These are phyloP conservation scores for Merluccius polli DNA, from an alignment of 2,797 vertebrate species.

Conservation along the genomic window DNA sequence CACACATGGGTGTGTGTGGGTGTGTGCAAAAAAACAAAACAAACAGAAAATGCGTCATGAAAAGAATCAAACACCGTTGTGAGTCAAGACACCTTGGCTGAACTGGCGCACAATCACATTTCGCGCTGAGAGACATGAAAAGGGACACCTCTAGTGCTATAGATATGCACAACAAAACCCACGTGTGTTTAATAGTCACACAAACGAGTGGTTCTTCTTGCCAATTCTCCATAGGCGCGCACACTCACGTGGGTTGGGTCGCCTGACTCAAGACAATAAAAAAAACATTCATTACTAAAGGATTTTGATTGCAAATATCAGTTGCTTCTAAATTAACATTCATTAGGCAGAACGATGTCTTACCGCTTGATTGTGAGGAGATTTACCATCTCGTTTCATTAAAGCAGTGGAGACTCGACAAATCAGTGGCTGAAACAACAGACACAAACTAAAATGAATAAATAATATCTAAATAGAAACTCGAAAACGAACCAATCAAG, in stretches of 20 bases:
- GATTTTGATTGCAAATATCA: not conserved
- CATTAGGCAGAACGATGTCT: not conserved
- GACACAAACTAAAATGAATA: not conserved
- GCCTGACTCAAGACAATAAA: not conserved
- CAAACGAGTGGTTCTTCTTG: not conserved
- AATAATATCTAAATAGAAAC: not conserved
- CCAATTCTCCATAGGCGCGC: not conserved
- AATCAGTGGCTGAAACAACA: not conserved
- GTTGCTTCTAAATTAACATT: not conserved
- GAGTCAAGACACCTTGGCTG: too few species aligned
- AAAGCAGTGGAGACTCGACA: not conserved
- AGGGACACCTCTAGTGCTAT: not conserved
- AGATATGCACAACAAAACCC: too few species aligned
- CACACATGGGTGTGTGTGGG: not conserved
- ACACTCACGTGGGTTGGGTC: not conserved
- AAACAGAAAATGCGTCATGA: not conserved
- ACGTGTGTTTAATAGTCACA: not conserved
- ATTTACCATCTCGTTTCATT: not conserved
- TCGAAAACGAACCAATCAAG: not conserved
- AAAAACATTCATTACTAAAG: not conserved
- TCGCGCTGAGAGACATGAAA: not conserved
- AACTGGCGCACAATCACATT: too few species aligned
- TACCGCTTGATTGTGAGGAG: not conserved
- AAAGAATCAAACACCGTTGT: too few species aligned
- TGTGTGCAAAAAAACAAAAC: not conserved